Base-by-base conservation (phyloP, 2,113 vertebrate species). In the Megaceryle maxima region DNA sequence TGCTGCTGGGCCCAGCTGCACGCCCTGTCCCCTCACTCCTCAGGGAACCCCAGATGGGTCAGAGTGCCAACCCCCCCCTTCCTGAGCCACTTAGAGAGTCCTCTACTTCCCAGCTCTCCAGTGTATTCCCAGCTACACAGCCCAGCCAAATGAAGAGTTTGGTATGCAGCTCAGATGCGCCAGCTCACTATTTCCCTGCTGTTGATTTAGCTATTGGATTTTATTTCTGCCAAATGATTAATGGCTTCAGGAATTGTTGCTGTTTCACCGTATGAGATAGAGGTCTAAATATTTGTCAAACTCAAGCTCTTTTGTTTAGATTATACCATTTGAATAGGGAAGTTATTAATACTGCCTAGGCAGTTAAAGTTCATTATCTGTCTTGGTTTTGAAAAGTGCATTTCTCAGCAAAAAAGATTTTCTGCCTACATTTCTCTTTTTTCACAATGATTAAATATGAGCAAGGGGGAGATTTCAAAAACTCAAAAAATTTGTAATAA, bases 281-380 rank as follows among this genome's bases (percentile, higher is more conserved):
- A 53, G 83, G 92, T 86, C 85, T 68, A 93, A 92, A 87, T 77
- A 78, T 85, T 87, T 95, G 83, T 87, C 80, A 90, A 11, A 56
- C 60, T 74, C 10, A 0, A 81, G 90, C 51, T 76, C 83, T 44
- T 93, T 62, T 92, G 83, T 90, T 93, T 67, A 72, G 83, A 51
- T 60, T 51, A 16, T 20, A 33, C 51, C 60, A 6, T 72, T 48
- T 69, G 70, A 93, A 64, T 8, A 73, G 39, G 53, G 76, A 64
- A 57, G 64, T 28, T 41, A 64, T 60, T 77, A 39, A 60, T 69
- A 29, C 11, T 57, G 57, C 76, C 15, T 50, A 81, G 39, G 73
- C 76, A 93, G 76, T 57, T 95, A 17, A 81, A 92, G 41, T 63
- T 92, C 74, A 83, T 94, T 51, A 80, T 28, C 64, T 55, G 31